Conservation (phyloP, 1,140 invertebrate genomes). For the Lasioglossum baleicum region DNA sequence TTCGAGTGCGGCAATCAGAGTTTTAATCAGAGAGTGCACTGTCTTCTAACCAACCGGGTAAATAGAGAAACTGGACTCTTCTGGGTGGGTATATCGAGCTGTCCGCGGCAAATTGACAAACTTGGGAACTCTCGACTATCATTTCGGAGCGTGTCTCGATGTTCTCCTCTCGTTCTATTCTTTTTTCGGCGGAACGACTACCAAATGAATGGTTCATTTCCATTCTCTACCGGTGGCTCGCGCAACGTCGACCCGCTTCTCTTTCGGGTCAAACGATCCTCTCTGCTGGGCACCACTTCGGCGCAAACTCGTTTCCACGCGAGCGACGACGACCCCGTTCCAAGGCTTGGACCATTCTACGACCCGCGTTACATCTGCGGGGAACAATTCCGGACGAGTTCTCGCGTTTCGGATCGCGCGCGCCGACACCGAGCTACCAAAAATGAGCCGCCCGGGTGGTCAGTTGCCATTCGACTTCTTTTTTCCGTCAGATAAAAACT, state of each 20-base stretch:
- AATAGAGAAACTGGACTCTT: background rate
- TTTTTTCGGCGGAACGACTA: constrained; percentile 27
- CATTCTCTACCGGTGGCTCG: constrained; percentile 31
- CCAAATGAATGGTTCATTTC: constrained; percentile 54
- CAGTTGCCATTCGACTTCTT: background rate
- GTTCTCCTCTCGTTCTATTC: background rate
- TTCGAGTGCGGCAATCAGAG: too few relatives aligned
- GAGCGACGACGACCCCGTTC: constrained; percentile 56
- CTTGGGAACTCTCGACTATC: constrained; percentile 15
- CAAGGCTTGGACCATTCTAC: constrained; percentile 1
- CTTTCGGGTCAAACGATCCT: constrained; percentile 63
- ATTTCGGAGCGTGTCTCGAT: constrained; percentile 11
- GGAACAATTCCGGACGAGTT: constrained; percentile 44
- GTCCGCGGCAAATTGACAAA: constrained; percentile 53
- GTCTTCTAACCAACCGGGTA: background rate
- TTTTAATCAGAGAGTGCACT: too few relatives aligned
- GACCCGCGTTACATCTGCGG: constrained; percentile 48
- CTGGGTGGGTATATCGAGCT: background rate
- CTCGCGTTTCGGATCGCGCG: constrained; percentile 57
- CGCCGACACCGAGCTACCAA: constrained; percentile 64
- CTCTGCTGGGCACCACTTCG: constrained; percentile 41
- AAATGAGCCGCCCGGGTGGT: constrained; percentile 49
- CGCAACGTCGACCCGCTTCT: constrained; percentile 41
- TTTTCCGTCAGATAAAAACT: constrained; percentile 23
- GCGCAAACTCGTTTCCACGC: constrained; percentile 55